phyloP scores from a whole-genome alignment of 2,797 vertebrate genomes.

The Caiman crocodilus region DNA sequence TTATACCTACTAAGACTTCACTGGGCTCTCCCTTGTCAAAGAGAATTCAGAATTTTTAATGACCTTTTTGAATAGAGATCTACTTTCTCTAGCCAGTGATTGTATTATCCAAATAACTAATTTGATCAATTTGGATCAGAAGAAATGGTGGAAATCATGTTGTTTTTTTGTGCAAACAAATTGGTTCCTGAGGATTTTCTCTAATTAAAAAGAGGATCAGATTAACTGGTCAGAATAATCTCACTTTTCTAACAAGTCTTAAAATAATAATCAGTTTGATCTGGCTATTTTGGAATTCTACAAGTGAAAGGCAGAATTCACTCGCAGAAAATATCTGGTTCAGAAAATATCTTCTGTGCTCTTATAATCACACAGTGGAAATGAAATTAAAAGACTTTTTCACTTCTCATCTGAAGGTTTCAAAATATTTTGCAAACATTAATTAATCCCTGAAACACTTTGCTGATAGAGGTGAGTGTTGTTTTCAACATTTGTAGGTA shows the following conservation, averaged over 20 bases:
- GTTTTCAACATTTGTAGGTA: slow-evolving; percentile 17
- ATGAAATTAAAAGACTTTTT: background rate
- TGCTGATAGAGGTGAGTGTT: slow-evolving; percentile 51
- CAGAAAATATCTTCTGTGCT: slow-evolving; percentile 48
- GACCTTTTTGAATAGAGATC: background rate
- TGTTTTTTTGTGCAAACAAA: background rate
- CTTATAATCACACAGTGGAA: slow-evolving; percentile 56
- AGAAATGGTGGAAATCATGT: slow-evolving; percentile 4
- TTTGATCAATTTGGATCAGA: background rate
- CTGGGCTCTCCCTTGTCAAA: background rate
- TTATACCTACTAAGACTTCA: background rate
- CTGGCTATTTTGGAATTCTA: slow-evolving; percentile 38
- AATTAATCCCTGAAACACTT: slow-evolving; percentile 52
- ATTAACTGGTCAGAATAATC: slow-evolving; percentile 2
- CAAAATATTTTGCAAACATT: slow-evolving; percentile 62
- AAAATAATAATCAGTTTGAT: slow-evolving; percentile 17
- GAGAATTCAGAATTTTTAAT: slow-evolving; percentile 7
- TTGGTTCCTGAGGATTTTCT: slow-evolving; percentile 46
- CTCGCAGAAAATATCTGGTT: slow-evolving; percentile 29
- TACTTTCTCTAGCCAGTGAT: background rate
- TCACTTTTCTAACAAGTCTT: slow-evolving; percentile 14
- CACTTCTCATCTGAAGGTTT: slow-evolving; percentile 36
- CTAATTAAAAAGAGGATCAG: slow-evolving; percentile 33
- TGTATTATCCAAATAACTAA: background rate
- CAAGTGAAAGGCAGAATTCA: background rate